phyloP scores from a whole-genome alignment of 1,140 invertebrate species.

The Pentalonia nigronervosa region DNA sequence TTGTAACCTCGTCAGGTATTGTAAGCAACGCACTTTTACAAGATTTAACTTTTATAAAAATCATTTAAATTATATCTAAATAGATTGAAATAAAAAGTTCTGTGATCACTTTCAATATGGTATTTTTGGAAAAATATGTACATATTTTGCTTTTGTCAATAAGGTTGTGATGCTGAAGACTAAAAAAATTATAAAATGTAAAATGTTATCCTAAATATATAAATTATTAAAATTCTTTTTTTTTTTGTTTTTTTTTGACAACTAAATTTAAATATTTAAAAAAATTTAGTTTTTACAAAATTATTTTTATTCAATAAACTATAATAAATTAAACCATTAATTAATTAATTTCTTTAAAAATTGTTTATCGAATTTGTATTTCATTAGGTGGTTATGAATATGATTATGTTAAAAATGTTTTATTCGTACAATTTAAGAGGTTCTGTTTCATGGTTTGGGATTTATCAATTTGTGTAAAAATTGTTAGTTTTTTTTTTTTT shows the following conservation, averaged over 20 bases:
- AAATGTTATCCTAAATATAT: not conserved
- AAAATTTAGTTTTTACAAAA: not conserved
- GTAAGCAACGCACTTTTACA: conserved; percentile 46
- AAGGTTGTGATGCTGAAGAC: not conserved
- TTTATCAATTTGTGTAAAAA: not conserved
- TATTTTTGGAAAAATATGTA: conserved; percentile 18
- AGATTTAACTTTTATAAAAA: conserved; percentile 58
- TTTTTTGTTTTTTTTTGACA: too few relatives aligned
- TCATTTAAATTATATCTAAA: conserved; percentile 42
- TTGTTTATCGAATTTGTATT: not conserved
- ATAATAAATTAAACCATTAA: too few relatives aligned
- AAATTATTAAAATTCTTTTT: not conserved
- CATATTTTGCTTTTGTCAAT: conserved; percentile 19
- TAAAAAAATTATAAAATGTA: not conserved
- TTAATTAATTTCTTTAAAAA: not conserved
- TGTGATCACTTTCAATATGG: not conserved
- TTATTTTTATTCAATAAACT: too few relatives aligned
- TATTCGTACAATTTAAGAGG: not conserved
- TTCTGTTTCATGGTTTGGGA: not conserved
- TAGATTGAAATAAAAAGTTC: conserved; percentile 59
- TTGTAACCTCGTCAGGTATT: conserved; percentile 45
- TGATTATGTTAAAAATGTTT: not conserved
- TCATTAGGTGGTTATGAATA: not conserved
- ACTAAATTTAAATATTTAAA: not conserved
- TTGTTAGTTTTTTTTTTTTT: not conserved